Percentiles rank a stretch among this genome's conserved stretches.
These are phyloP conservation scores for Harpegnathos saltator DNA, from an alignment of 1,140 invertebrate species.

Conservation along the genomic window DNA sequence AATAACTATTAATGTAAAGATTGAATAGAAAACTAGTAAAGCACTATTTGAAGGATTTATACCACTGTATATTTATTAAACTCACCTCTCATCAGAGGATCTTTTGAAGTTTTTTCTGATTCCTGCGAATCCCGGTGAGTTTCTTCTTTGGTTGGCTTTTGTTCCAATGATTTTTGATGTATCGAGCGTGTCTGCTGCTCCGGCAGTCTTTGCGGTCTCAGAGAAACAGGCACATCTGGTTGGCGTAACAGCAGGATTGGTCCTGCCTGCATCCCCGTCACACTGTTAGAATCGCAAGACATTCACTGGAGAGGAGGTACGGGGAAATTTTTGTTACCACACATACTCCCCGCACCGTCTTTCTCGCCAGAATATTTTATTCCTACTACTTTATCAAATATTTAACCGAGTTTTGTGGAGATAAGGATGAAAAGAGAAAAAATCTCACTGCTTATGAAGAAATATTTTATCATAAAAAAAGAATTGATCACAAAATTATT, in stretches of 20 bases:
- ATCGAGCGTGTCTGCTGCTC: conserved; percentile 7
- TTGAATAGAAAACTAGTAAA: too few species aligned
- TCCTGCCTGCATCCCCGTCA: conserved; percentile 83
- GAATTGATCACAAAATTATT: too few species aligned
- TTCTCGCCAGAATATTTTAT: conserved; percentile 50
- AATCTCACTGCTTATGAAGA: too few species aligned
- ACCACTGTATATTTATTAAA: not conserved
- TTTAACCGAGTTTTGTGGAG: not conserved
- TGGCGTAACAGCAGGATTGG: conserved; percentile 67
- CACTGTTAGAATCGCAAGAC: conserved; percentile 85
- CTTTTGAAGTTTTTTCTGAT: not conserved
- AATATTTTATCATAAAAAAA: too few species aligned
- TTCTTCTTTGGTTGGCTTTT: not conserved
- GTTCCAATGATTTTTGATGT: too few species aligned
- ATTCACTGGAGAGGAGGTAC: conserved; percentile 81
- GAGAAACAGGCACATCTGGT: not conserved
- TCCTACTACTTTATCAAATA: not conserved
- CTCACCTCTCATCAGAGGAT: conserved; percentile 31
- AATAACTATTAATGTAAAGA: too few species aligned
- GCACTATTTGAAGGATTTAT: not conserved
- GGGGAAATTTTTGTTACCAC: conserved; percentile 69
- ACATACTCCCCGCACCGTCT: conserved; percentile 75
- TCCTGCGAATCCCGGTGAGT: not conserved
- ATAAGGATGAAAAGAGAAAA: not conserved
- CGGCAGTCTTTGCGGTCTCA: too few species aligned